A percentile compares a stretch with the other conserved stretches of the same genome.
These are phyloP conservation scores for Aquatica leii DNA, from an alignment of 2,888 invertebrate species.

Conservation along the genomic window DNA sequence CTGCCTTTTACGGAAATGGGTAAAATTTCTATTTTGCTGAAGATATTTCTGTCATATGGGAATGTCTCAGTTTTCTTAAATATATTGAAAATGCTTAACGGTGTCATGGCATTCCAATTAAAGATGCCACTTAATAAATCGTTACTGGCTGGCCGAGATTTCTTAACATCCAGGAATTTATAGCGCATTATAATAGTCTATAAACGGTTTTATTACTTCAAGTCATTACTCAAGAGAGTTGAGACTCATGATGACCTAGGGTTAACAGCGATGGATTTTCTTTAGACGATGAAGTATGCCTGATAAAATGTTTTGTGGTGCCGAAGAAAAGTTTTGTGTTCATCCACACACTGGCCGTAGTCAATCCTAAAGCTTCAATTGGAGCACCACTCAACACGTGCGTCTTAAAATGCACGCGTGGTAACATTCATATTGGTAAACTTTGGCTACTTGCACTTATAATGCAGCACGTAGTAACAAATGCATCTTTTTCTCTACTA, in stretches of 20 bases:
- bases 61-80: neutral
- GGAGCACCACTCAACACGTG: neutral
- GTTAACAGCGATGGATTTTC: neutral
- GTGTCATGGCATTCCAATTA: neutral
- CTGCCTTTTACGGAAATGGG: no score
- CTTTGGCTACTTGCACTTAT: no score
- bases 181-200: no score
- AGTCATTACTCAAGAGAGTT: neutral
- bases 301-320: neutral
- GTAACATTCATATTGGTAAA: no score
- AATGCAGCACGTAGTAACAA: neutral
- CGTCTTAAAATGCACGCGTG: no score
- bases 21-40: neutral
- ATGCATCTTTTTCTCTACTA: neutral
- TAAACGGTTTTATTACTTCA: neutral
- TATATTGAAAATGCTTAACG: neutral
- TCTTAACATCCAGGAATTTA: no score
- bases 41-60: no score
- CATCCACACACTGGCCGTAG: neutral
- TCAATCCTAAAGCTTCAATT: no score
- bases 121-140: no score
- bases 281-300: neutral
- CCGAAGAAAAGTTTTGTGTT: neutral
- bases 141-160: no score
- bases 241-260: neutral